These are phyloP conservation scores for Melanotaenia parkinsoni DNA, from an alignment of 2,797 vertebrate species.

Conservation along the genomic window DNA sequence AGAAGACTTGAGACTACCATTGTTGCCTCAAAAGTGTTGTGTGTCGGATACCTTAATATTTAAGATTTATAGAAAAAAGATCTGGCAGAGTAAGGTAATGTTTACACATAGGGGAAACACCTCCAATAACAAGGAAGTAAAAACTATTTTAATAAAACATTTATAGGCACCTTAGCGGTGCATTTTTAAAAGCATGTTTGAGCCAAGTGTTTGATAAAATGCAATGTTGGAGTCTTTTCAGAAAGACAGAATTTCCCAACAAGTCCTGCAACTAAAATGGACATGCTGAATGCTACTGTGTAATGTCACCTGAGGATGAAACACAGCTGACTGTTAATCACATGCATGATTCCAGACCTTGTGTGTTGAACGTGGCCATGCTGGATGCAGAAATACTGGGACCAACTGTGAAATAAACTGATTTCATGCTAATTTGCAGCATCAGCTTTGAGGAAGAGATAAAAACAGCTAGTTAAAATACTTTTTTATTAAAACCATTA, in stretches of 20 bases:
- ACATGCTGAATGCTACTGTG: constrained; percentile 7
- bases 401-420: not conserved
- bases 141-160: not conserved
- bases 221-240: not conserved
- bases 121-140: not conserved
- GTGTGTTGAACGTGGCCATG: not conserved
- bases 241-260: not conserved
- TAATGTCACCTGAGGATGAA: constrained; percentile 6
- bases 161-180: not conserved
- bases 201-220: not conserved
- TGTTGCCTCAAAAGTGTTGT: no score
- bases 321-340: not conserved
- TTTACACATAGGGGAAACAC: not conserved
- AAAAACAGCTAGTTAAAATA: not conserved
- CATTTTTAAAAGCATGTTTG: not conserved
- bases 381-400: not conserved
- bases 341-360: not conserved
- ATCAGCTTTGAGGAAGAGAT: not conserved
- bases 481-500: not conserved
- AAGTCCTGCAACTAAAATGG: no score
- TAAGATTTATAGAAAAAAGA: not conserved
- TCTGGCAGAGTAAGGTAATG: not conserved
- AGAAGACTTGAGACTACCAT: not conserved
- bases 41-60: not conserved
- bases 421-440: not conserved